Evolutionary conservation across 2,113 vertebrate species (phyloP).

Genomic region (Takifugu flavidus): DNA sequence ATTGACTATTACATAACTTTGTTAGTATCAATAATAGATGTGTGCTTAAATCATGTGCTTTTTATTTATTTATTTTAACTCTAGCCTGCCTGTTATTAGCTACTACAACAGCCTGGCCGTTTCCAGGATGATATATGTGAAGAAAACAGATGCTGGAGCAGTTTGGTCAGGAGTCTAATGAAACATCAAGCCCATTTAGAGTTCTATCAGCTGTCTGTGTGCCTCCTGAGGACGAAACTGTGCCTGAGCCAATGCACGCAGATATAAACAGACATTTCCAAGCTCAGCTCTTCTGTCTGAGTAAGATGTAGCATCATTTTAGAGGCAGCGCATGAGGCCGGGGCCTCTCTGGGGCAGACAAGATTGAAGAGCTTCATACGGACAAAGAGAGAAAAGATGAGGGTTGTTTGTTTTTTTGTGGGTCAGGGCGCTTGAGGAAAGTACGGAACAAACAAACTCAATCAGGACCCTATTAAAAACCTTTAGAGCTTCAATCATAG

Average conservation of each 20-base stretch:
- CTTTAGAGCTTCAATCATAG: conserved; percentile 13
- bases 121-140: conserved; percentile 11
- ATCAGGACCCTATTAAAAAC: conserved; percentile 12
- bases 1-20: no score
- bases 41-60: no score
- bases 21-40: no score
- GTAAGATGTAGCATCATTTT: conserved; percentile 25
- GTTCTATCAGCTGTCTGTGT: conserved; percentile 28
- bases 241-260: conserved; percentile 3
- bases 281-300: conserved; percentile 23
- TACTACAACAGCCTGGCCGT: not conserved
- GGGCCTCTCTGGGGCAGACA: conserved; percentile 9
- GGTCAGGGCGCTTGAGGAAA: conserved; percentile 9
- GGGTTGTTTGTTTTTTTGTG: conserved; percentile 9
- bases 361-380: conserved; percentile 32
- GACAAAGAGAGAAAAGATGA: conserved; percentile 14
- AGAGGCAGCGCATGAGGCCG: conserved; percentile 13
- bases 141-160: conserved; percentile 18
- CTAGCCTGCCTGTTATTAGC: not conserved
- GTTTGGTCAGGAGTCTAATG: conserved; percentile 13
- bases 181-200: conserved; percentile 36
- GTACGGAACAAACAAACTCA: not conserved
- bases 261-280: conserved; percentile 19
- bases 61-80: not conserved
- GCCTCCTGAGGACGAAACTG: conserved; percentile 35